These are phyloP conservation scores for Semnornis frantzii DNA, from an alignment of 2,113 vertebrate species.

Conservation along the genomic window DNA sequence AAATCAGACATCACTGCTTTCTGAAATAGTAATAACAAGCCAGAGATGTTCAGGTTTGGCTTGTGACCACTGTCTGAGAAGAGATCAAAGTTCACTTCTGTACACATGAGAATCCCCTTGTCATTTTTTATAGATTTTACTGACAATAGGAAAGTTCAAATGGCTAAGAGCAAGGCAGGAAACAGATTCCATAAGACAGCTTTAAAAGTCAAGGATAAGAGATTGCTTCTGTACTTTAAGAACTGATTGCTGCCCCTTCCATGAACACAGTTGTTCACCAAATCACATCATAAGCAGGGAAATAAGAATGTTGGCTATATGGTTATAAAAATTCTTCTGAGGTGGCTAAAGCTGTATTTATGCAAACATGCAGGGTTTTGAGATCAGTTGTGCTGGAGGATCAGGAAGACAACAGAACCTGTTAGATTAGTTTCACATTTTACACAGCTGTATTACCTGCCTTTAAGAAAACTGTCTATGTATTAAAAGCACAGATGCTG, in stretches of 20 bases:
- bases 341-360: neutral
- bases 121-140: constrained; percentile 77
- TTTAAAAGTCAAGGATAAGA: constrained; percentile 68
- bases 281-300: neutral
- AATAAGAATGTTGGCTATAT: neutral
- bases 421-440: constrained; percentile 31
- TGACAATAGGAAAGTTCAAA: constrained; percentile 73
- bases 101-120: constrained; percentile 47
- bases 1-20: too few relatives aligned
- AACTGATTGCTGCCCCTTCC: constrained; percentile 25
- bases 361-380: neutral
- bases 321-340: neutral
- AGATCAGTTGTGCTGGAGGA: neutral
- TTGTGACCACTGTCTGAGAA: constrained; percentile 37
- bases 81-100: constrained; percentile 33
- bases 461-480: too few relatives aligned
- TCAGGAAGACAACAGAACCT: neutral
- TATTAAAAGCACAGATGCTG: too few relatives aligned
- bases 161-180: constrained; percentile 69
- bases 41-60: constrained; percentile 3
- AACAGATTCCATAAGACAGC: constrained; percentile 67
- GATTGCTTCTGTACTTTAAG: constrained; percentile 51
- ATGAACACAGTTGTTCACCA: neutral
- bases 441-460: neutral
- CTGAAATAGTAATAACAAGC: neutral